A percentile compares a stretch with the other conserved stretches of the same genome.
These are phyloP conservation scores for Cyprinella venusta DNA, from an alignment of 2,797 vertebrate species.

Conservation along the genomic window DNA sequence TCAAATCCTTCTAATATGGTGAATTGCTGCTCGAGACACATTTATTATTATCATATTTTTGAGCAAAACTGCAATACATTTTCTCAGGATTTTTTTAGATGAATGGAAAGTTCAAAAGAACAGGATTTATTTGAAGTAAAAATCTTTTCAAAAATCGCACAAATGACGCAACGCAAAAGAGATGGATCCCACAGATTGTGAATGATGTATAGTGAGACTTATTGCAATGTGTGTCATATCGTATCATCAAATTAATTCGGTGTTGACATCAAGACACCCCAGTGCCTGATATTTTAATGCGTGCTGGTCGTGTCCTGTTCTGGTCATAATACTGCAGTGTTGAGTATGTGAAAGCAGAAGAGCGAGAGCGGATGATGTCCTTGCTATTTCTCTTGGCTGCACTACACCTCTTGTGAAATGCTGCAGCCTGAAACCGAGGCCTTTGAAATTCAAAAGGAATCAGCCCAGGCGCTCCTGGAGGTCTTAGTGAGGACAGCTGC, in stretches of 20 bases:
- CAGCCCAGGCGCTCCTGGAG: constrained; percentile 54
- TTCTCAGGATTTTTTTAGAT: neutral
- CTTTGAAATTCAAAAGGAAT: constrained; percentile 62
- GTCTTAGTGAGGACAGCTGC: constrained; percentile 62
- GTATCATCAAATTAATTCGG: neutral
- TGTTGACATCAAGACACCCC: neutral
- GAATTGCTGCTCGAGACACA: neutral
- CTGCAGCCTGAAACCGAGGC: constrained; percentile 55
- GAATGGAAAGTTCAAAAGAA: neutral
- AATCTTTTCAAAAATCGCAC: neutral
- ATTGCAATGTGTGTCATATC: neutral
- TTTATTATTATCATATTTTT: neutral
- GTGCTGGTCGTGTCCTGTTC: constrained; percentile 3
- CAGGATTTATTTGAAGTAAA: neutral
- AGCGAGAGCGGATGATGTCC: constrained; percentile 53
- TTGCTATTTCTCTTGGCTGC: constrained; percentile 58
- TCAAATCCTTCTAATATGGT: neutral
- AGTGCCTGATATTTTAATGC: neutral
- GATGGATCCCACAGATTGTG: neutral
- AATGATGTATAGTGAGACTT: neutral
- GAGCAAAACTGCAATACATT: neutral
- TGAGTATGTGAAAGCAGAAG: constrained; percentile 53
- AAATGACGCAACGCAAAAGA: neutral
- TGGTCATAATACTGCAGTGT: constrained; percentile 43
- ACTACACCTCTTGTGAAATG: constrained; percentile 60